phyloP scores from a whole-genome alignment of 2,888 invertebrate species.

The Subacronicta megacephala region DNA sequence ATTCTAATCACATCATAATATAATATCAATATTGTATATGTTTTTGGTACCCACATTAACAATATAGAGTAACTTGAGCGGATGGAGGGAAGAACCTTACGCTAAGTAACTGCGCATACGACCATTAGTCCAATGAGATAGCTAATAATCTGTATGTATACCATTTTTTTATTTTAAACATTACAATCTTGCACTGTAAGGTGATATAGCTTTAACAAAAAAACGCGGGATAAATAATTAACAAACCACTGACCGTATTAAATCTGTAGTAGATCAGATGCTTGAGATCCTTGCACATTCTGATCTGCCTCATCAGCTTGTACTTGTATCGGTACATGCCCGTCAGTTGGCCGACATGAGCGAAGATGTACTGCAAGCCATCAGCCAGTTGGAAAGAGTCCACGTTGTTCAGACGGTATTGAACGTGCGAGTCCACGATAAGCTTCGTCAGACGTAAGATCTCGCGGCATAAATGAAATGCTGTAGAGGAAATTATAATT shows the following conservation, averaged over 20 bases:
- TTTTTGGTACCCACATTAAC: too few relatives aligned
- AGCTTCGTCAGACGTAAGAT: constrained; percentile 99
- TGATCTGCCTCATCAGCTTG: constrained; percentile 99
- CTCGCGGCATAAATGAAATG: constrained; percentile 99
- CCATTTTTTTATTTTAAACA: too few relatives aligned
- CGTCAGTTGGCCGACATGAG: constrained; percentile 99
- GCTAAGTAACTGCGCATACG: too few relatives aligned
- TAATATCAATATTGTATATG: too few relatives aligned
- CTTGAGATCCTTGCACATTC: constrained; percentile 99
- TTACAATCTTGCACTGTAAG: too few relatives aligned
- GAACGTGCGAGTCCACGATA: constrained; percentile 99
- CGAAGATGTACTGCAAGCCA: constrained; percentile 99
- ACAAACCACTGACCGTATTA: constrained; percentile 94
- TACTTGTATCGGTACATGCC: constrained; percentile 99
- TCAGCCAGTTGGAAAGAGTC: constrained; percentile 99
- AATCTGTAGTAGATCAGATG: constrained; percentile 99
- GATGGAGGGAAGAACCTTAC: too few relatives aligned
- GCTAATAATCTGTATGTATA: too few relatives aligned
- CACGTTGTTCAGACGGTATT: constrained; percentile 99
- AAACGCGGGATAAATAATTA: not conserved
- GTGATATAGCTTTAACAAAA: too few relatives aligned
- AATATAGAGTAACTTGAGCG: too few relatives aligned
- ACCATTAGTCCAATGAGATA: too few relatives aligned
- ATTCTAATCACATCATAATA: too few relatives aligned
- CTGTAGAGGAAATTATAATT: constrained; percentile 77